Conservation (phyloP, 1,140 invertebrate species). For the Grapholita molesta region DNA sequence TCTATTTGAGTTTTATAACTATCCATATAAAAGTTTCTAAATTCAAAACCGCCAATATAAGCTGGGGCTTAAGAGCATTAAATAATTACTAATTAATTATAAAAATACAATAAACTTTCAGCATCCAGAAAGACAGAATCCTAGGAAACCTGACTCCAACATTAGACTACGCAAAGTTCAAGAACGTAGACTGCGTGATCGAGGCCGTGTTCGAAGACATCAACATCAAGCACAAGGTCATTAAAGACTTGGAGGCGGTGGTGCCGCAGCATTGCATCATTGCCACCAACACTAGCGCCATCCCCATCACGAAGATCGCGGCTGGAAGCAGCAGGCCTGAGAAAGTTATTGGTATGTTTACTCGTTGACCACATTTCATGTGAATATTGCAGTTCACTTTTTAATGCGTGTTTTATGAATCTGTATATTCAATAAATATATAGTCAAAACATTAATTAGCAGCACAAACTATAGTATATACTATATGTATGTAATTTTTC, state of each 20-base stretch:
- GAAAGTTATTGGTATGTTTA: constrained; percentile 85
- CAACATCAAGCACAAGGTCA: constrained; percentile 96
- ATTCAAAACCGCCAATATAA: no score
- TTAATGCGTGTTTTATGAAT: no score
- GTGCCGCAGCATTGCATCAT: constrained; percentile 95
- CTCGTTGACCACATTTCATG: background rate
- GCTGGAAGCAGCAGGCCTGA: constrained; percentile 94
- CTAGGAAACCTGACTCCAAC: constrained; percentile 90
- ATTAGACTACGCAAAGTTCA: constrained; percentile 91
- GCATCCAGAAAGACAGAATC: constrained; percentile 88
- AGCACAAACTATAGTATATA: no score
- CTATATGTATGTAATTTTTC: no score
- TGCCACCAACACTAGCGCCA: constrained; percentile 98
- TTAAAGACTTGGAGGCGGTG: constrained; percentile 95
- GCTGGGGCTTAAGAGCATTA: no score
- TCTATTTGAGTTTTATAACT: no score
- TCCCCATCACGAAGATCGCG: constrained; percentile 98
- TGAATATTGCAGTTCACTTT: no score
- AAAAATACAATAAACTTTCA: constrained; percentile 36
- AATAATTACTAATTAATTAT: background rate
- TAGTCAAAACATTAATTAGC: no score
- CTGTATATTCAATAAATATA: no score
- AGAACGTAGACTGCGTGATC: constrained; percentile 95
- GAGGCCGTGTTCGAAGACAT: constrained; percentile 99
- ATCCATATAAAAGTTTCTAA: no score